Percentiles rank a stretch among this genome's conserved stretches.
phyloP scores from a whole-genome alignment of 2,888 invertebrate genomes.

The Phaedon cochleariae region DNA sequence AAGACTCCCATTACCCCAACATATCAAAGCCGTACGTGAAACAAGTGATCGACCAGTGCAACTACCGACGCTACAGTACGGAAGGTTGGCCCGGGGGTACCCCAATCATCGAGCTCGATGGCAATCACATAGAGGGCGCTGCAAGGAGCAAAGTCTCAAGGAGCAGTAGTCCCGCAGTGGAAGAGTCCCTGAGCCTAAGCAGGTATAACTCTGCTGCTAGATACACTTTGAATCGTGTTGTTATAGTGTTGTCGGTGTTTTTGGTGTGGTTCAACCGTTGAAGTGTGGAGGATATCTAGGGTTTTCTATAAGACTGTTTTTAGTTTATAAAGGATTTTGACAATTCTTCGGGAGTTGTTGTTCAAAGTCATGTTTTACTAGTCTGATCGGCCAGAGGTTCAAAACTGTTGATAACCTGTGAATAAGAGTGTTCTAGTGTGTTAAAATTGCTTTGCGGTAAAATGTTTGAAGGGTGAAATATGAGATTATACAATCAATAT shows the following conservation, averaged over 20 bases:
- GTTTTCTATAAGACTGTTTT: constrained; percentile 19
- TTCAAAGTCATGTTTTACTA: constrained; percentile 52
- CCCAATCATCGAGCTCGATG: constrained; percentile 58
- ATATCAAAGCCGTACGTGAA: constrained; percentile 65
- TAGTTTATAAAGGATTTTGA: constrained; percentile 20
- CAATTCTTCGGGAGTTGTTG: too few relatives aligned
- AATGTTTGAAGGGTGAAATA: constrained; percentile 32
- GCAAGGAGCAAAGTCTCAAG: constrained; percentile 69
- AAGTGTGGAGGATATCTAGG: constrained; percentile 24
- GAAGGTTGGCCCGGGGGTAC: constrained; percentile 61
- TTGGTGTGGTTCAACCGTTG: constrained; percentile 52
- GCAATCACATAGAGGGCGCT: constrained; percentile 61
- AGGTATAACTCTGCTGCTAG: constrained; percentile 51
- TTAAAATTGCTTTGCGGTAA: constrained; percentile 38
- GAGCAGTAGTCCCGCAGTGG: constrained; percentile 65
- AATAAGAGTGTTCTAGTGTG: constrained; percentile 29
- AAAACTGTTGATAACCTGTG: constrained; percentile 31
- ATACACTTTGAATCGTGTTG: constrained; percentile 21
- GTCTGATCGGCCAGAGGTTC: constrained; percentile 54
- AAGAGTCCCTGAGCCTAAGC: constrained; percentile 67
- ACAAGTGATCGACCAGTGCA: constrained; percentile 57
- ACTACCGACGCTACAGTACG: constrained; percentile 61
- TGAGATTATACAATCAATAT: not conserved
- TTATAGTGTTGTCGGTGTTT: constrained; percentile 43
- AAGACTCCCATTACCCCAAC: constrained; percentile 66